A percentile compares a stretch with the other conserved stretches of the same genome.
Evolutionary conservation across 2,888 invertebrate genomes (phyloP).

Genomic region (Halocaridina rubra): DNA sequence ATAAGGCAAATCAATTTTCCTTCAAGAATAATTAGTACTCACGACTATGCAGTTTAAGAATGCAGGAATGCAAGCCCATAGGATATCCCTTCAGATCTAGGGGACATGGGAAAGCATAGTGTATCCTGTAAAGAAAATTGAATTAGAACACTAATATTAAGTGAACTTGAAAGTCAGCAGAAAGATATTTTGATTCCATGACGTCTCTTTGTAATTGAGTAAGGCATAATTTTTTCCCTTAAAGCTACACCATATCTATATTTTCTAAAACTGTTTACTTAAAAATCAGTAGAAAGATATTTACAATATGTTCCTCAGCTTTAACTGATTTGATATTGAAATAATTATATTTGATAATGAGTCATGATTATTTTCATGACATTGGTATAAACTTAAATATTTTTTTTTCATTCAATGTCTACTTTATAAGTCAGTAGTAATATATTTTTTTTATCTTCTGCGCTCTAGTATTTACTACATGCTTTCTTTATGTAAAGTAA

Average conservation of each 20-base stretch:
- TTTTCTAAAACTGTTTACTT: not conserved
- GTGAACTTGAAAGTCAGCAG: not conserved
- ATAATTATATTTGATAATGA: no score
- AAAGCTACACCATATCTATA: not conserved
- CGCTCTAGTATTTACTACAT: no score
- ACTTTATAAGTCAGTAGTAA: no score
- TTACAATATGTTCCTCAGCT: not conserved
- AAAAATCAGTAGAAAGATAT: not conserved
- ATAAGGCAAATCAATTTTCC: no score
- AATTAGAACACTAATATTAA: not conserved
- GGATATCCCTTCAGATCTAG: conserved; percentile 43
- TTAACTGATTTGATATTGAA: no score
- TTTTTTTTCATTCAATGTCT: not conserved
- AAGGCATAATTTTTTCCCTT: not conserved
- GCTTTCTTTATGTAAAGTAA: no score
- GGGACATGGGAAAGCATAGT: conserved; percentile 32
- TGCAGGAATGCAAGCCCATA: conserved; percentile 27
- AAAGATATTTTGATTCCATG: no score
- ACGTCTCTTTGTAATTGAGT: no score
- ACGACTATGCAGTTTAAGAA: conserved; percentile 40
- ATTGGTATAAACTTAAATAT: no score
- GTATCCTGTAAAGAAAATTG: not conserved
- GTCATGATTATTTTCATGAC: no score
- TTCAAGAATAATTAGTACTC: no score
- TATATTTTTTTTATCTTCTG: no score